Evolutionary conservation across 2,797 vertebrate genomes (phyloP).

Genomic region (Acestrorhynchus altus): DNA sequence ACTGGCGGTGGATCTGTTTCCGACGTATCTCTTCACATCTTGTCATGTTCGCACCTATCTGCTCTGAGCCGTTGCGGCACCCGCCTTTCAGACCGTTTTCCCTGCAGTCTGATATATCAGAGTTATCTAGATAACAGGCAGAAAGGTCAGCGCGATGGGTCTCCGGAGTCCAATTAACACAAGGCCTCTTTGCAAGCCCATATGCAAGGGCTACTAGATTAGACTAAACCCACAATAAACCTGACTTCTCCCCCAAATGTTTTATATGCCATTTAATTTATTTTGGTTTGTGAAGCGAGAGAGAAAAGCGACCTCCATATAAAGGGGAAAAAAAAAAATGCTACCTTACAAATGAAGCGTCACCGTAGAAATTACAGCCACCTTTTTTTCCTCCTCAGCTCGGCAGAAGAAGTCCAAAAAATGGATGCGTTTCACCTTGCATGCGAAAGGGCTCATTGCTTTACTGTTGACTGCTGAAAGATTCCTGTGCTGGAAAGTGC

Average conservation of each 20-base stretch:
- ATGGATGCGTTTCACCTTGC: conserved; percentile 63
- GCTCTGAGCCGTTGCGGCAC: neutral
- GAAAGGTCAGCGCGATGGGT: conserved; percentile 27
- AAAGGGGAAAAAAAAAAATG: neutral
- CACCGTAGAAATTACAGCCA: conserved; percentile 66
- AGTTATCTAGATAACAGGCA: conserved; percentile 6
- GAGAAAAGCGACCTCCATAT: neutral
- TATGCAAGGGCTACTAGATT: neutral
- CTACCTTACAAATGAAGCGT: conserved; percentile 58
- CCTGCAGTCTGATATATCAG: conserved; percentile 15
- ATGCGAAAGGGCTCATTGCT: conserved; percentile 65
- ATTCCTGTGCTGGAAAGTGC: conserved; percentile 57
- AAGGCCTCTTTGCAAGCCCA: neutral
- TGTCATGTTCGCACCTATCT: neutral
- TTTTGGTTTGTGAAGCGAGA: conserved; percentile 44
- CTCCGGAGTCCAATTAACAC: conserved; percentile 44
- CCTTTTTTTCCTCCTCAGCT: conserved; percentile 53
- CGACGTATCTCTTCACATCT: neutral
- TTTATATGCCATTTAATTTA: neutral
- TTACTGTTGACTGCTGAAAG: conserved; percentile 58
- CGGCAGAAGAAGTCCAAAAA: conserved; percentile 68
- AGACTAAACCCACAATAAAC: neutral
- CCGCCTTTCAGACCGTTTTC: neutral
- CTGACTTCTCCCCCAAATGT: neutral
- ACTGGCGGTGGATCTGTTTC: neutral